Base-by-base conservation (phyloP, 92 coral and sea anemone species). In the Zoanthus gigantus region DNA sequence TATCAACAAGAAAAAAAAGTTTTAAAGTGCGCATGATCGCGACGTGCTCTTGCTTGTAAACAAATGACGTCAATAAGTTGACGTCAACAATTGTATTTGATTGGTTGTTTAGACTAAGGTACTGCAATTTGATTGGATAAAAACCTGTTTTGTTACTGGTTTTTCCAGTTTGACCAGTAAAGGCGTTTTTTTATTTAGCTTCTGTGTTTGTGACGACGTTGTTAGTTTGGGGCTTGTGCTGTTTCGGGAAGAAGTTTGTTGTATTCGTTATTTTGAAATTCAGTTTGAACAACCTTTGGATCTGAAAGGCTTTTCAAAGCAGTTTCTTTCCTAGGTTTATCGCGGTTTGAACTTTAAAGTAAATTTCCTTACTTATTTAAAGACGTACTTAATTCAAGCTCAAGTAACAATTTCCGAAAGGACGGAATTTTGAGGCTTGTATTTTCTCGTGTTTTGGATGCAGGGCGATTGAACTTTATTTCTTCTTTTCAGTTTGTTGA, bases 151-250 rank as follows among this genome's bases (percentile, higher is more conserved):
- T 10, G 48, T 48, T 89, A 91, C 98, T 83, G 90, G 98, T 95
- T 93, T 87, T 53, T 90, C 80, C 1, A 91, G 18, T 90, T 45
- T 90, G 7, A n/a, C 87, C 48, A 57, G 87, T 73, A 23, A 66
- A 90, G 88, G 84, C 90, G 89, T 83, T 88, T 65, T 73, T 14
- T 30, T 83, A 29, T 60, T 78, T 87, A 77, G 6, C 9, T 23
- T 29, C n/a, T 44, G 58, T 87, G 95, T 92, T 92, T 89, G 92
- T 91, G 86, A 92, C 93, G 96, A 93, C n/a, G 46, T 66, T 66
- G 57, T 80, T 65, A 80, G 66, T 80, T 63, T 44, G 85, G 85
- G 85, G 75, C 45, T 46, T 45, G 11, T 2, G 74, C 44, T 65
- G 85, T 80, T 13, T 0, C 3, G n/a, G 18, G 16, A 0, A 23